Evolutionary conservation across 1,140 invertebrate species (phyloP), one percentile per base, ranked within the genome.

Genomic region (Pseudomyrmex flavicornis): DNA sequence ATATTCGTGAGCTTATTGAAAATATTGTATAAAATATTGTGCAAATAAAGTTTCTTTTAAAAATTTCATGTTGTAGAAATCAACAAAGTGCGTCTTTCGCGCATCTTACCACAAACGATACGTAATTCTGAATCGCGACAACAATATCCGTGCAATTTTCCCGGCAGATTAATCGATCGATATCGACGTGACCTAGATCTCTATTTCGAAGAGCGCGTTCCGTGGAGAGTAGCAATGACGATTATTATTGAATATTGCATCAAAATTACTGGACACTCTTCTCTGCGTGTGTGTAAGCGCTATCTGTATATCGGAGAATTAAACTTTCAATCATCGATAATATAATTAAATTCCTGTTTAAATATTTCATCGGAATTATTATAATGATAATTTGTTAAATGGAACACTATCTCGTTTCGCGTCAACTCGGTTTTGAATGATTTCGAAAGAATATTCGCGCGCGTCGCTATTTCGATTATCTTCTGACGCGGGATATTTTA

Each of bases 151-250:
- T 17, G 68, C 69, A 74, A 75, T 48, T 54, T 62, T 26, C 48
- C 48, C 80, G 75, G 54, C 46, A 44, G 61, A 88, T 91, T 82
- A 79, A 90, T 89, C 85, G 86, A 91, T 87, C 86, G 88, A 82
- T 63, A 88, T 56, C 66, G 83, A 79, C 85, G 66, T 86, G 83
- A 88, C 83, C 62, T 59, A 72, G 22, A 69, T 77, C n/a, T 58
- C 63, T 48, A 61, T 82, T 22, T 5, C 35, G 62, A 44, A 56
- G 20, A 80, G 59, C 20, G 50, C 59, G 52, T 85, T 48, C 56
- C 52, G 35, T 5, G 59, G 59, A 62, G 83, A 86, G 69, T 26
- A 83, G 72, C 70, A 20, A 69, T 63, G 54, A 7, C 73, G 26
- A 70, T 70, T 20, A 52, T 46, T 22, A 59, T 70, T 52, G 65